A percentile compares a stretch with the other conserved stretches of the same genome.
Conservation (phyloP, 2,888 invertebrate species). For the Drosophila cognata region DNA sequence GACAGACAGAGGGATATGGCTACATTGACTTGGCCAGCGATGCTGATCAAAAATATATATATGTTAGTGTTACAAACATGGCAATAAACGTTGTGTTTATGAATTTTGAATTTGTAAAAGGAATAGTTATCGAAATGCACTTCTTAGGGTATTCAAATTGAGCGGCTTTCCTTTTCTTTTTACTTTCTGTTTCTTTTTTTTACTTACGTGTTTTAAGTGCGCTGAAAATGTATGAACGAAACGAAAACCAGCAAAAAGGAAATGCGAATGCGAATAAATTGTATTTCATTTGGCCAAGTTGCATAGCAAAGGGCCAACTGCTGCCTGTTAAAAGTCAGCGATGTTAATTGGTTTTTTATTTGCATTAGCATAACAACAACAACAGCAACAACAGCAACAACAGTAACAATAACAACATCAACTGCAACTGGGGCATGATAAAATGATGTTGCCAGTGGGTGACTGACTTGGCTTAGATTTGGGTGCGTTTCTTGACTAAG, state of each 20-base stretch:
- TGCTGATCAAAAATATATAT: not conserved
- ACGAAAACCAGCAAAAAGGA: conserved; percentile 36
- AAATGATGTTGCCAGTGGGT: conserved; percentile 32
- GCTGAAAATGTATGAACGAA: conserved; percentile 50
- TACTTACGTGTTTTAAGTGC: conserved; percentile 66
- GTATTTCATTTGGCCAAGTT: conserved; percentile 60
- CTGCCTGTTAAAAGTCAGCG: conserved; percentile 47
- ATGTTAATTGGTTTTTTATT: conserved; percentile 72
- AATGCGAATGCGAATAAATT: conserved; percentile 58
- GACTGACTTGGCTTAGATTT: conserved; percentile 25
- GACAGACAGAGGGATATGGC: not conserved
- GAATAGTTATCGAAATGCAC: not conserved
- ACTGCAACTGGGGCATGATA: conserved; percentile 28
- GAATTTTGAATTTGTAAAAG: no score
- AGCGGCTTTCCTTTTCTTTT: conserved; percentile 9
- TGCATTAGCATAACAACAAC: conserved; percentile 65
- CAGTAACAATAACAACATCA: conserved; percentile 15
- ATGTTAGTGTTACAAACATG: not conserved
- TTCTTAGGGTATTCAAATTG: conserved; percentile 7
- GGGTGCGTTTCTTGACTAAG: conserved; percentile 36
- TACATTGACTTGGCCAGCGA: not conserved
- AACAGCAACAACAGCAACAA: conserved; percentile 30
- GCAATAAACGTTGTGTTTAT: not conserved
- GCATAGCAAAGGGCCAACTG: conserved; percentile 28
- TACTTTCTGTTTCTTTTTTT: conserved; percentile 28